Conservation (phyloP, 2,113 vertebrate genomes). For the Pyrgilauda ruficollis region DNA sequence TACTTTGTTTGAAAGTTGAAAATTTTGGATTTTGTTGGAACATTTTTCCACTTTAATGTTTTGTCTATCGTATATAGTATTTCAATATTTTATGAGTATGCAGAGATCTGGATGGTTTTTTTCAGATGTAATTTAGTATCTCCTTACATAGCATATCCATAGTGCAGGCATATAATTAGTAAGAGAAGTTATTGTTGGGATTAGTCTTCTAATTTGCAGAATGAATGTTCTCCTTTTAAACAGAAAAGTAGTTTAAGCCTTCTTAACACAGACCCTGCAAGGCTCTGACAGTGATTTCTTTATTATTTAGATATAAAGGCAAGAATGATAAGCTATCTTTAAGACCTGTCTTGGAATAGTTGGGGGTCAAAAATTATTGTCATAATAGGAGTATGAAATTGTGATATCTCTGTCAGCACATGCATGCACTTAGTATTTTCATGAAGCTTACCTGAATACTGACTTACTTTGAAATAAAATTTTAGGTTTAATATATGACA, state of each 20-base stretch:
- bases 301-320: neutral
- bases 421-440: neutral
- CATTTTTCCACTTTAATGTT: neutral
- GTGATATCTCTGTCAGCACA: neutral
- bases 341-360: neutral
- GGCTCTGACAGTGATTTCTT: neutral
- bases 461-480: neutral
- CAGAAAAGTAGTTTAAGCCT: neutral
- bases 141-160: neutral
- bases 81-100: neutral
- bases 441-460: neutral
- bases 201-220: neutral
- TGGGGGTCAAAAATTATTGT: neutral
- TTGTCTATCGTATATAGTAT: neutral
- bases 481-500: neutral
- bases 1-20: slow-evolving; percentile 13
- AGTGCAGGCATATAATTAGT: neutral
- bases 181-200: neutral
- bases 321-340: neutral
- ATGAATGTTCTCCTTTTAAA: neutral
- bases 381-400: neutral
- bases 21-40: neutral
- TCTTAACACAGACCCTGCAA: neutral
- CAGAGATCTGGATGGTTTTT: neutral
- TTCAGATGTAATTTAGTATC: neutral